Base-by-base conservation (phyloP, 2,797 vertebrate genomes). In the Rhinatrema bivittatum region DNA sequence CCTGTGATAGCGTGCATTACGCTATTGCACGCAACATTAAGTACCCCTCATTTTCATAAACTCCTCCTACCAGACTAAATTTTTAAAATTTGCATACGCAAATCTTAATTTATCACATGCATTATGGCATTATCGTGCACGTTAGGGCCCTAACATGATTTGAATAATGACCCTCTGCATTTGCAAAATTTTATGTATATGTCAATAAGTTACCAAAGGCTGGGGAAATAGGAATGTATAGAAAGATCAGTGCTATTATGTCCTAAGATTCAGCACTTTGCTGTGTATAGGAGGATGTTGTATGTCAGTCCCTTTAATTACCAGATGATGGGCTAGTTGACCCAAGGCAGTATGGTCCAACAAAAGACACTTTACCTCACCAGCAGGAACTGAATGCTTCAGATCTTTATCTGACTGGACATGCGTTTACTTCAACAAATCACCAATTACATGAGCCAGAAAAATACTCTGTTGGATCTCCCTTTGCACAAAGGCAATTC, bases 371-470 rank as follows among this genome's bases (percentile, higher is more conserved):
- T 39, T 42, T 20, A 28, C 29, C 41, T 5, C 13, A 15, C 54
- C 32, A 54, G 46, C 57, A 53, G 13, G 20, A 44, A 25, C 16
- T 28, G 5, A 12, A 31, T 23, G 49, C 42, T 52, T 45, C 52
- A 71, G 58, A 63, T 61, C 54, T 46, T 50, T 46, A 50, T 55
- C 50, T 40, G 20, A 47, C 50, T 43, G 61, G 44, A 32, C 17
- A 18, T 29, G 36, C 23, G 11, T 41, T 39, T 28, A 23, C 37
- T 43, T 50, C 36, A 20, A 16, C 29, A 52, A 36, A 39, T 29
- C 16, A 50, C 35, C 35, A 47, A 42, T 65, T 45, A 45, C 30
- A 36, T 51, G 24, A 25, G 30, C 39, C 43, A 16, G 25, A 25
- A 14, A n/a, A 38, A 28, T 13, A 22, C 10, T 49, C n/a, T n/a